A percentile compares a stretch with the other conserved stretches of the same genome.
phyloP scores from a whole-genome alignment of 2,113 vertebrate species.

The Pelecanoides urinatrix region DNA sequence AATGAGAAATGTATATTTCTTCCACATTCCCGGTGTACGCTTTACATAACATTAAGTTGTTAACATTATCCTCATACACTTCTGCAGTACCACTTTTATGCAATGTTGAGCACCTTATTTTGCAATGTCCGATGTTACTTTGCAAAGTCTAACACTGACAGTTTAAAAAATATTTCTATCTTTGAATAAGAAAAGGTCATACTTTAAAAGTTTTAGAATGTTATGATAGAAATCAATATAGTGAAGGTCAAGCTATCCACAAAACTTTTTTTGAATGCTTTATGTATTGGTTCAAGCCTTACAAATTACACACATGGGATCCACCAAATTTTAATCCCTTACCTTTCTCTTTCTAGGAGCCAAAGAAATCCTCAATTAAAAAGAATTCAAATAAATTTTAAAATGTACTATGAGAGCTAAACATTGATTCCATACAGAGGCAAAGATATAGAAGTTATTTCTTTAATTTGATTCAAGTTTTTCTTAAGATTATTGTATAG shows the following conservation, averaged over 20 bases:
- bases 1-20: background rate
- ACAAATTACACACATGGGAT: constrained; percentile 56
- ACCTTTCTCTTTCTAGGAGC: background rate
- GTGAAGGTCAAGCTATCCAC: constrained; percentile 58
- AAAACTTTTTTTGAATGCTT: constrained; percentile 60
- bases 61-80: background rate
- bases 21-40: background rate
- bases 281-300: constrained; percentile 52
- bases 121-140: background rate
- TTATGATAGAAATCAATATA: constrained; percentile 69
- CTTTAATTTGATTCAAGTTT: background rate
- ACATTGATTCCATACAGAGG: background rate
- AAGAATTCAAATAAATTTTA: background rate
- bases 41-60: background rate
- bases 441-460: background rate
- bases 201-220: constrained; percentile 59
- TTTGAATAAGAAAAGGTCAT: constrained; percentile 65
- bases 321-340: background rate
- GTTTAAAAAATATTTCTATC: constrained; percentile 45
- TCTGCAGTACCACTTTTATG: background rate
- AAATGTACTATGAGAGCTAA: background rate
- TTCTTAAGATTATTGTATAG: background rate
- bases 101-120: background rate
- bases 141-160: constrained; percentile 9
- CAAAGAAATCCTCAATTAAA: background rate